Percentiles rank a stretch among this genome's conserved stretches.
phyloP scores from a whole-genome alignment of 92 coral and sea anemone genomes.

The Zoanthus solanderi region DNA sequence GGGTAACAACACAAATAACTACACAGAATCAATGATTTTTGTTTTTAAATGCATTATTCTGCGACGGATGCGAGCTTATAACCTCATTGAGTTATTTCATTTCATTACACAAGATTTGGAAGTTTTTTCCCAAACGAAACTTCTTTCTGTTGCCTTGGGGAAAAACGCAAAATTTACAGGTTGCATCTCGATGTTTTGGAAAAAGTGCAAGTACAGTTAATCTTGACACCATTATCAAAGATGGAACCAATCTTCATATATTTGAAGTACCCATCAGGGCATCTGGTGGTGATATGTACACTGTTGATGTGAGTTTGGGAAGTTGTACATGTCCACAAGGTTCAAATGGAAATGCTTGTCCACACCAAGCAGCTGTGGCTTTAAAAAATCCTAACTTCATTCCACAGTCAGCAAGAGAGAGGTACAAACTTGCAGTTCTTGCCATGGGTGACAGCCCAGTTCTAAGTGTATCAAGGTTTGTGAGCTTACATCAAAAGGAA shows the following conservation, averaged over 20 bases:
- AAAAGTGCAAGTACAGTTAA: slow-evolving; percentile 55
- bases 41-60: slow-evolving; percentile 1
- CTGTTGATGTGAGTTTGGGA: slow-evolving; percentile 42
- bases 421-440: slow-evolving; percentile 15
- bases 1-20: background rate
- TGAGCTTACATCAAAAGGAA: slow-evolving; percentile 57
- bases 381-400: slow-evolving; percentile 45
- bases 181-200: slow-evolving; percentile 63
- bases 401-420: slow-evolving; percentile 54
- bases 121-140: background rate
- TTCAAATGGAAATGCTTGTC: slow-evolving; percentile 59
- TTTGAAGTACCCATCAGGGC: slow-evolving; percentile 57
- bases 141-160: background rate
- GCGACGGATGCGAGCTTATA: background rate
- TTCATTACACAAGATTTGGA: background rate
- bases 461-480: slow-evolving; percentile 40
- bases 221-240: slow-evolving; percentile 39
- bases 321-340: slow-evolving; percentile 63
- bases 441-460: slow-evolving; percentile 18
- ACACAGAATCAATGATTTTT: background rate
- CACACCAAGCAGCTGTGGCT: slow-evolving; percentile 67
- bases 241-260: slow-evolving; percentile 24
- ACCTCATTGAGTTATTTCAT: background rate
- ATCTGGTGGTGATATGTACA: slow-evolving; percentile 7
- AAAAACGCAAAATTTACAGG: slow-evolving; percentile 51